Percentiles rank a stretch among this genome's conserved stretches.
Conservation (phyloP, 1,140 invertebrate species). For the Rhopalosiphum padi region DNA sequence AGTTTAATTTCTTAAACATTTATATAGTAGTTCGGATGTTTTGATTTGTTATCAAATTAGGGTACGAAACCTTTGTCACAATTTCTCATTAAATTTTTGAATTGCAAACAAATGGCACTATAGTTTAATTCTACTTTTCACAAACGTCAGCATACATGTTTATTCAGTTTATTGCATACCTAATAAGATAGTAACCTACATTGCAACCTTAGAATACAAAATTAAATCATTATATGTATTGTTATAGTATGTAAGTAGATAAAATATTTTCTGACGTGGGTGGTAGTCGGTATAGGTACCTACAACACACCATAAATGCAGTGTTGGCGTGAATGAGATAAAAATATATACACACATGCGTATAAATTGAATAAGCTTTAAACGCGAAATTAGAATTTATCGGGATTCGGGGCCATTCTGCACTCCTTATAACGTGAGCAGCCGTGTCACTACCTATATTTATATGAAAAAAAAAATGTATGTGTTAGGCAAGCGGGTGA, state of each 20-base stretch:
- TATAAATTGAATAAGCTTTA: neutral
- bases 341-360: neutral
- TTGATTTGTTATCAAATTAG: neutral
- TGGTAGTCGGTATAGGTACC: too few relatives aligned
- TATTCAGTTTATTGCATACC: neutral
- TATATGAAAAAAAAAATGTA: neutral
- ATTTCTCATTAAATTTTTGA: neutral
- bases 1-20: neutral
- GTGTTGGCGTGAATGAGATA: neutral
- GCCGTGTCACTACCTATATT: neutral
- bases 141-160: neutral
- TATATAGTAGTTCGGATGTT: neutral
- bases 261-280: neutral
- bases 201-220: neutral
- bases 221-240: neutral
- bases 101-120: neutral
- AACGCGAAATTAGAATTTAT: neutral
- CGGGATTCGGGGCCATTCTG: neutral
- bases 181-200: neutral
- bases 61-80: neutral
- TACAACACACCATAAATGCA: neutral
- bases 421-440: neutral
- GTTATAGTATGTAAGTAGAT: neutral
- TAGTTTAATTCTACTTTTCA: neutral
- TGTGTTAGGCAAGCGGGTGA: neutral